Evolutionary conservation across 2,797 vertebrate genomes (phyloP).

Genomic region (Enteromius mattozi): DNA sequence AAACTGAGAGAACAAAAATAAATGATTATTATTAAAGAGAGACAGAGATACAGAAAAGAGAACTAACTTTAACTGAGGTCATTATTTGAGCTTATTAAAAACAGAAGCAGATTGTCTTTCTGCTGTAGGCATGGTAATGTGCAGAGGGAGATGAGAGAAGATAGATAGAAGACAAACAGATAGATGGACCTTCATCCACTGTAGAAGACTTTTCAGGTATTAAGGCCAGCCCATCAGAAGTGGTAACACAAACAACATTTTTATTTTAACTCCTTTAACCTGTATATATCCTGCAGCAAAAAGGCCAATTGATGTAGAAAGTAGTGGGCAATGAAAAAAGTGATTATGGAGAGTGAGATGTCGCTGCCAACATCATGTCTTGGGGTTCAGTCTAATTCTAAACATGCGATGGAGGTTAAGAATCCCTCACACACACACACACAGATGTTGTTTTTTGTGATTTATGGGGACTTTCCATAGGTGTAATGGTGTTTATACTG

Average conservation of each 20-base stretch:
- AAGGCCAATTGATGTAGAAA: background rate
- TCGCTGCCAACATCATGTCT: conserved; percentile 29
- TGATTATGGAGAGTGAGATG: conserved; percentile 18
- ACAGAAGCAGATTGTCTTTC: background rate
- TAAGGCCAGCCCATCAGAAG: background rate
- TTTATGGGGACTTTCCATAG: no score
- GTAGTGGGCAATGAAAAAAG: conserved; percentile 11
- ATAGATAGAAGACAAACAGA: conserved; percentile 18
- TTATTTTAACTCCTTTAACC: no score
- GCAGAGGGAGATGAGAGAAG: background rate
- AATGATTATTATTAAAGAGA: background rate
- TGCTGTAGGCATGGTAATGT: conserved; percentile 18
- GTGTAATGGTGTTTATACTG: no score
- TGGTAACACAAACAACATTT: background rate
- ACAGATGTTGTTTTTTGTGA: no score
- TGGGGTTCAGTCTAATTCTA: conserved; percentile 50
- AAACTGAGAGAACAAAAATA: background rate
- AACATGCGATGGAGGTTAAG: conserved; percentile 53
- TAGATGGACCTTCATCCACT: background rate
- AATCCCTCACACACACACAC: background rate
- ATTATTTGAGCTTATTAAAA: conserved; percentile 42
- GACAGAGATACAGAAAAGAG: background rate
- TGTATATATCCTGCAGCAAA: background rate
- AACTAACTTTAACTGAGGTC: background rate
- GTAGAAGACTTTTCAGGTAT: background rate